Base-by-base conservation (phyloP, 1,140 invertebrate species). In the Eurosta solidaginis region DNA sequence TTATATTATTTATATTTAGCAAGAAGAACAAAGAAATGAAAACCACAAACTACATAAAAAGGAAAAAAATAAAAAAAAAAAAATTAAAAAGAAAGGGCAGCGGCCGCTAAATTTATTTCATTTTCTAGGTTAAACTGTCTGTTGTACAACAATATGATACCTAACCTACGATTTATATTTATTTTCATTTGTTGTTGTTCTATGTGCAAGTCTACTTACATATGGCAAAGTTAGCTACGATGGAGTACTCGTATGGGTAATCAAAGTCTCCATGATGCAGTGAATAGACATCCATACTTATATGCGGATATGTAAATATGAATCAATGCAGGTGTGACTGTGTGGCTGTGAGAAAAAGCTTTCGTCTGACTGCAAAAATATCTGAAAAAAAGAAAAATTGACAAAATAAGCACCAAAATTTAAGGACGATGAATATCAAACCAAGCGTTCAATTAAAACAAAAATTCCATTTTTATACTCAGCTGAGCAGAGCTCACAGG, bases 21-120 rank as follows among this genome's bases (percentile, higher is more conserved):
- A 33, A 42, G 40, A 68, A 52, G 40, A 68, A n/a, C 25, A 42
- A 68, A 40, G 22, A 40, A 10, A 9, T 10, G 33, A 29, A 40
- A 17, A 68, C 29, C 59, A 68, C 59, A 36, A 63, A 63, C 54
- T 63, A 54, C 25, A 29, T 29, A 59, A 68, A 68, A 20, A 68
- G 59, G 59, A 68, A 22, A 36, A 7, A 22, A 0, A 54, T 22
- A 54, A 7, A 5, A 9, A 22, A 54, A 54, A 54, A 14, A 7
- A 54, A 45, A 17, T 22, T 14, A 33, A 63, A 36, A 63, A 33
- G 9, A 36, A 14, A 9, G 42, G 33, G 33, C 75, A 76, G 75
- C 47, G 52, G 75, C 75, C 75, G 75, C 75, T 76, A 76, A 47
- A 76, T 76, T 76, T 76, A 76, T 76, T 76, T 76, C 75, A 47